phyloP scores from a whole-genome alignment of 2,888 invertebrate genomes.

The Eilema caniola region DNA sequence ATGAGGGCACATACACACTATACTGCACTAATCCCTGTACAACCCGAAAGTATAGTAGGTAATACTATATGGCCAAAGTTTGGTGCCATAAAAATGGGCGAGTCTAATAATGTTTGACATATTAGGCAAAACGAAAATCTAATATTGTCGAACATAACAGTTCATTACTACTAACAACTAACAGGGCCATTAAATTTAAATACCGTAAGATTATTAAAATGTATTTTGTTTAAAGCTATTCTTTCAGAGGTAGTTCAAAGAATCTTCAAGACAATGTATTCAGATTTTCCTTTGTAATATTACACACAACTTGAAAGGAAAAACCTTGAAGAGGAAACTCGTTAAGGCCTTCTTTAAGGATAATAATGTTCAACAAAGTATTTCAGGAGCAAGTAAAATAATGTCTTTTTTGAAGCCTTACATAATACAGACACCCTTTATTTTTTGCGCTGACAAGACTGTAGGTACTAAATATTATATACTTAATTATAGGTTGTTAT shows the following conservation, averaged over 20 bases:
- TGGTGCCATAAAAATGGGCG: too few species aligned
- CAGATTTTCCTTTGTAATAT: constrained; percentile 46
- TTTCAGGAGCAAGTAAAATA: constrained; percentile 41
- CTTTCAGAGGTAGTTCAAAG: not conserved
- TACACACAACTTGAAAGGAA: constrained; percentile 43
- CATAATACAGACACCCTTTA: constrained; percentile 24
- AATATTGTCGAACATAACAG: too few species aligned
- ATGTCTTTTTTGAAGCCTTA: constrained; percentile 41
- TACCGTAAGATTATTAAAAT: constrained; percentile 7
- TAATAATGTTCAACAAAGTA: constrained; percentile 42
- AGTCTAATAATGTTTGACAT: too few species aligned
- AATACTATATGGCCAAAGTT: too few species aligned
- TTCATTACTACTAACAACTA: not conserved
- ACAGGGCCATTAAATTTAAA: not conserved
- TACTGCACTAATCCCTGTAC: too few species aligned
- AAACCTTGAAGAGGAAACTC: constrained; percentile 45
- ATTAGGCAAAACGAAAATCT: not conserved
- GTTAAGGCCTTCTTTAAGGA: constrained; percentile 41
- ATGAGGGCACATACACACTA: too few species aligned
- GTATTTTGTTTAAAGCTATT: constrained; percentile 6
- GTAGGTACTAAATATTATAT: not conserved
- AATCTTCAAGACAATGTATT: constrained; percentile 35
- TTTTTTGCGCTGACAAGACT: constrained; percentile 7
- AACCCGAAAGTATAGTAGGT: too few species aligned
- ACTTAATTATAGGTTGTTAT: not conserved